Evolutionary conservation across 53 echinoderm and acorn worm species (phyloP), one percentile per base, ranked within the genome.

Genomic region (Mesocentrotus franciscanus): DNA sequence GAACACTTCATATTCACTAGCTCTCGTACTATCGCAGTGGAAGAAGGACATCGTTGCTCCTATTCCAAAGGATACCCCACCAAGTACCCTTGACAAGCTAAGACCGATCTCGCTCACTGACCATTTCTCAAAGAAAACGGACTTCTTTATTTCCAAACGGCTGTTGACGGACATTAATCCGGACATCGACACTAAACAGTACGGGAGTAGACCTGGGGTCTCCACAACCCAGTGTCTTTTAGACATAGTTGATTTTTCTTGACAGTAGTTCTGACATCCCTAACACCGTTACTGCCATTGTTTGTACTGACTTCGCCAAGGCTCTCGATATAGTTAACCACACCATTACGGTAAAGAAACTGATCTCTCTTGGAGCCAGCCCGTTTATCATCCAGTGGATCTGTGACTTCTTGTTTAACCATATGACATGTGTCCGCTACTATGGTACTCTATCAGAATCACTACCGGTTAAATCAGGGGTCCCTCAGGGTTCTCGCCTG

Each of bases 1-100:
- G 22, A 96, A 96, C 66, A 42, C 95, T 9, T 96, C 90, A 5
- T 93, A 89, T 26, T n/a, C 22, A 2, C 64, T 89, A 22, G 92
- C 59, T 5, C 11, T 24, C 14, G 89, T 96, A 9, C 96, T 95
- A 3, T 24, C 24, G n/a, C 74, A 95, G 60, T 95, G 96, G 95
- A 96, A 96, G 61, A 92, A 60, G 59, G 89, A 95, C 15, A 76
- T 59, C 33, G 33, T 96, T 32, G 93, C 85, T 0, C 90, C 96
- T 9, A 39, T 39, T 39, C n/a, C n/a, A n/a, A n/a, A n/a, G n/a
- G n/a, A n/a, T n/a, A n/a, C 12, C 62, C 16, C 62, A 62, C 15
- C 61, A 1, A 62, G 62, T 18, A 71, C 27, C 0, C 27, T n/a
- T n/a, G 27, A 71, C 2, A 71, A 71, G 5, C 27, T 27, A 71